A percentile compares a stretch with the other conserved stretches of the same genome.
Evolutionary conservation across 2,797 vertebrate genomes (phyloP).

Genomic region (Anomalospiza imberbis): DNA sequence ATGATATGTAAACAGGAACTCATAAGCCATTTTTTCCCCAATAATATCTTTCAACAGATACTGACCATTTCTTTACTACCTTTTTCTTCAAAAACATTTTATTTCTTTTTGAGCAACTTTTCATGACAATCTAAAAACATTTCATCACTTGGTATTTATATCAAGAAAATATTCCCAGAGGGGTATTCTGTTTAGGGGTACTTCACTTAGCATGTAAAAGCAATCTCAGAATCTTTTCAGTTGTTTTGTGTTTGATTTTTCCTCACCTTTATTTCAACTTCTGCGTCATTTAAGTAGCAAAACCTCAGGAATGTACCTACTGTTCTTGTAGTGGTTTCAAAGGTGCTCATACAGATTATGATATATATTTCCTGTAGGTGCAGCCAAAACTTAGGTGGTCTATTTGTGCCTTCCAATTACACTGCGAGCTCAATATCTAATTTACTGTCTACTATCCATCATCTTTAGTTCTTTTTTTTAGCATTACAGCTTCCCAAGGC

Average conservation of each 20-base stretch:
- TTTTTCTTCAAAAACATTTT: neutral
- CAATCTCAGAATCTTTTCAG: neutral
- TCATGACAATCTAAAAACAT: neutral
- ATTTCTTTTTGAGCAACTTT: neutral
- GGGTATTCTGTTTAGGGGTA: neutral
- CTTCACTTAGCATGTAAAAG: neutral
- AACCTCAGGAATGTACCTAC: neutral
- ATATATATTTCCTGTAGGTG: neutral
- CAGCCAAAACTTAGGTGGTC: neutral
- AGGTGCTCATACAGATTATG: neutral
- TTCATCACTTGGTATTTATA: neutral
- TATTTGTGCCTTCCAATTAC: neutral
- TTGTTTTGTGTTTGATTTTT: neutral
- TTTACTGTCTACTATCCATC: conserved; percentile 16
- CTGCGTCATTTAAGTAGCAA: neutral
- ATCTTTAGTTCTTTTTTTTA: neutral
- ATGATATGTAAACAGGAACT: neutral
- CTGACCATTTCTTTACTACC: neutral
- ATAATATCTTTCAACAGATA: neutral
- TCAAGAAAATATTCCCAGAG: neutral
- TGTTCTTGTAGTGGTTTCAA: neutral
- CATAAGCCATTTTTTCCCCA: neutral
- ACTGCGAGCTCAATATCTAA: neutral
- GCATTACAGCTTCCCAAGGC: neutral
- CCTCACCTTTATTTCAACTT: neutral